Evolutionary conservation across 2,113 vertebrate genomes (phyloP), one percentile per base, ranked within the genome.

Genomic region (Dicrurus megarhynchus): DNA sequence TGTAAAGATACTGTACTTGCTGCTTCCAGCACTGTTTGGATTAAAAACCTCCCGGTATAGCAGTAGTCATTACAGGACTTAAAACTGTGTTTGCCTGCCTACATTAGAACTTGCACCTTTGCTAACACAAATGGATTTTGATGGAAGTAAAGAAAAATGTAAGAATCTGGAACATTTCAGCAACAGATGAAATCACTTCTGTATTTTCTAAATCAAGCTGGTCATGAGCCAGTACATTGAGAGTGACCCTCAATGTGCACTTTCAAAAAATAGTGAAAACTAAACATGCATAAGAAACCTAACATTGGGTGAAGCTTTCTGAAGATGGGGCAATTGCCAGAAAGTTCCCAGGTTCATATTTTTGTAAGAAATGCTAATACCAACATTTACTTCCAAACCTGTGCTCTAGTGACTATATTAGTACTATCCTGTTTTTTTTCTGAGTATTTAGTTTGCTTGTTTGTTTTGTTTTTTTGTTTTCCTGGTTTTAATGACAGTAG

Each of bases 1-100:
- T 71, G 56, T 47, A 39, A 80, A 52, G 61, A 60, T 11, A 13
- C 0, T 37, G 19, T 35, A 11, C 0, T 0, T 63, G 35, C 60
- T 90, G 22, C 16, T 64, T 91, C 21, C 18, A 39, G 30, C n/a
- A 60, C 35, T 75, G 30, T 68, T 65, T 37, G 22, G 30, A n/a
- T 79, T 90, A 56, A 82, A 75, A 67, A 30, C 9, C 3, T 73
- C 20, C 21, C 17, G 4, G 11, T 39, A 21, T 11, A 61, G 41
- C 33, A 74, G 3, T 21, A 75, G 33, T 53, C 26, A 49, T 69
- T 69, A 23, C 7, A 52, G 28, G 23, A 50, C 57, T 65, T 76
- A 63, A 93, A 94, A 44, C 7, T 83, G 9, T 24, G 5, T 70
- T 63, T 93, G 8, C 27, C 13, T 60, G 21, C 60, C 77, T 74